Evolutionary conservation across 2,888 invertebrate species (phyloP).

Genomic region (Doris montereyensis): DNA sequence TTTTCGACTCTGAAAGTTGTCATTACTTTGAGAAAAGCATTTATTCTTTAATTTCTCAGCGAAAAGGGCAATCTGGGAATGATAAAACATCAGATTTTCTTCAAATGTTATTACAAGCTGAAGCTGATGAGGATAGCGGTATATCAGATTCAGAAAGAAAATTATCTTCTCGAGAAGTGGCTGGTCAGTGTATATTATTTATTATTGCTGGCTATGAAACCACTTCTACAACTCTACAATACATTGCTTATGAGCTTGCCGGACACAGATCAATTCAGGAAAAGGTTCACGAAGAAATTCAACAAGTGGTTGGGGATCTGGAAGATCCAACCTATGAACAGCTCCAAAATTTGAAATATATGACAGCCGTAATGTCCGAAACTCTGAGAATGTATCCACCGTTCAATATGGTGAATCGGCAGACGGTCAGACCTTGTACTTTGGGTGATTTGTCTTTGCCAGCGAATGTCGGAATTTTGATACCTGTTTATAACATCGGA

Average conservation of each 20-base stretch:
- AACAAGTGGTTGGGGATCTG: neutral
- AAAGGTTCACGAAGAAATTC: constrained; percentile 1
- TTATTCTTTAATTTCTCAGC: neutral
- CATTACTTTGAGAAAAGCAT: neutral
- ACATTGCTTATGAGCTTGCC: neutral
- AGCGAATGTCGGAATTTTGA: neutral
- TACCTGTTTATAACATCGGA: neutral
- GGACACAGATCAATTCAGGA: neutral
- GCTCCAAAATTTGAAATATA: constrained; percentile 14
- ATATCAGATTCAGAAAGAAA: too few relatives aligned
- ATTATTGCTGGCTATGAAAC: constrained; percentile 8
- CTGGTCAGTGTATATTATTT: neutral
- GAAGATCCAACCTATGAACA: neutral
- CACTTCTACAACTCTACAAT: constrained; percentile 9
- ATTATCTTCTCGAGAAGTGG: neutral
- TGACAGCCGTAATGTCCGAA: constrained; percentile 17
- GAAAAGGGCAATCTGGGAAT: neutral
- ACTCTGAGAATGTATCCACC: constrained; percentile 20
- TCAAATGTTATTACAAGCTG: too few relatives aligned
- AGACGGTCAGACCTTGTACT: neutral
- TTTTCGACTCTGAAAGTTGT: neutral
- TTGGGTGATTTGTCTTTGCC: neutral
- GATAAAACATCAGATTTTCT: neutral
- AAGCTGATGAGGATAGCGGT: neutral
- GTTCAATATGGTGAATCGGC: too few relatives aligned